phyloP scores from a whole-genome alignment of 1,140 invertebrate genomes.

The Parasteatoda tepidariorum region DNA sequence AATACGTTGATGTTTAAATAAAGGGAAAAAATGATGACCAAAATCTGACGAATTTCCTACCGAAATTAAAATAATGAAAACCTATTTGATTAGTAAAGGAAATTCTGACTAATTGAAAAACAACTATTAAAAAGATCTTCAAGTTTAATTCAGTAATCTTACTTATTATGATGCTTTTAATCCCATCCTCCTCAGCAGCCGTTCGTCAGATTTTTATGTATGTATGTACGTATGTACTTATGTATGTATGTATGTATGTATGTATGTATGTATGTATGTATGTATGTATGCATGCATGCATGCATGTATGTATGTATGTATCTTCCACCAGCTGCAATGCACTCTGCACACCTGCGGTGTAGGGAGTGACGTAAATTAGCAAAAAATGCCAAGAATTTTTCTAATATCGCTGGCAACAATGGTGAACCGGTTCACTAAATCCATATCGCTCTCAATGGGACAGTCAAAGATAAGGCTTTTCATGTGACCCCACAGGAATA shows the following conservation, averaged over 20 bases:
- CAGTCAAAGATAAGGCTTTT: background rate
- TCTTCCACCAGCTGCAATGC: too few species aligned
- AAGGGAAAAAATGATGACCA: too few species aligned
- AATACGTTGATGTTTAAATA: too few species aligned
- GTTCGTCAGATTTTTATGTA: constrained; percentile 28
- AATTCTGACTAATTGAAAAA: too few species aligned
- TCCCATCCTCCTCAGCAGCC: too few species aligned
- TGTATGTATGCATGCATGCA: constrained; percentile 3
- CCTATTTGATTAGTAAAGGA: too few species aligned
- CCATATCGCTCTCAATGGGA: background rate
- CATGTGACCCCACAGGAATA: background rate
- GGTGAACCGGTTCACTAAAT: background rate
- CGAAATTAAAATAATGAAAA: too few species aligned
- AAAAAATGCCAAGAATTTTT: background rate
- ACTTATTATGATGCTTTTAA: too few species aligned
- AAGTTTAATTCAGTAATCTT: too few species aligned
- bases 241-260: constrained; percentile 45
- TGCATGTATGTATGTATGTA: constrained; percentile 19
- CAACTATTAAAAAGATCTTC: too few species aligned
- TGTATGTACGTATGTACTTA: too few species aligned
- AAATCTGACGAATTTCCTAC: too few species aligned
- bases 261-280: constrained; percentile 17
- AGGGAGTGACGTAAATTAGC: background rate
- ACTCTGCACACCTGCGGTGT: background rate
- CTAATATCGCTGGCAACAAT: background rate